Evolutionary conservation across 37 sponge, comb jelly and placozoan species (phyloP), one percentile per base, ranked within the genome.

Genomic region (Cladorhizidae sp.): DNA sequence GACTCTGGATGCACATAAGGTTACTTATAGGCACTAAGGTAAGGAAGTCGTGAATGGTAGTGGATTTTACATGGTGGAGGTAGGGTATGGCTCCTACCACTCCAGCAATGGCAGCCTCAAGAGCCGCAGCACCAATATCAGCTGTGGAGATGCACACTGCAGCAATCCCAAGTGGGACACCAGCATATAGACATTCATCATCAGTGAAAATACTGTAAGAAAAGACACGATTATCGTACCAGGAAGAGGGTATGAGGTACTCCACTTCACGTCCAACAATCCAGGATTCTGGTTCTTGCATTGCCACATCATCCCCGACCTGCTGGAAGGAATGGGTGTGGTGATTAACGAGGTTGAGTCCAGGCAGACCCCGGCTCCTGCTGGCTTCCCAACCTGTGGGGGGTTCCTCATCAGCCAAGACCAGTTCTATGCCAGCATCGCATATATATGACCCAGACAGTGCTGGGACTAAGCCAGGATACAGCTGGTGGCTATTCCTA

Each of bases 201-300:
- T 74, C 41, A 33, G 11, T 3, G 23, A 43, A 1, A 86, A 64
- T 22, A 77, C 88, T 35, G 40, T 85, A 41, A 68, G 63, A 32
- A 96, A 96, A 50, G 94, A 96, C 59, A 96, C 97, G 18, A 85
- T 93, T 3, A 77, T 91, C 1, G 79, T 96, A 0, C 97, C 97
- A 33, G 87, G 78, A 26, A 94, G 94, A 41, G 97, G 97, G 0
- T 93, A 91, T 42, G 84, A 76, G 0, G 94, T 92, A 28, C 72
- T 93, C 35, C 80, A 87, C 40, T 84, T 96, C 64, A 73, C 32
- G 15, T 58, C 94, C 9, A 80, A 91, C 75, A 96, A 93, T 85
- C 97, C 97, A 29, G 97, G 97, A 6, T 79, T 75, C 63, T 96
- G 97, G 97, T 93, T 96, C 43, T 57, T 93, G 33, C 97, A 96